Percentiles rank a stretch among this genome's conserved stretches.
Evolutionary conservation across 2,113 vertebrate genomes (phyloP).

Genomic region (Cyanistes caeruleus): DNA sequence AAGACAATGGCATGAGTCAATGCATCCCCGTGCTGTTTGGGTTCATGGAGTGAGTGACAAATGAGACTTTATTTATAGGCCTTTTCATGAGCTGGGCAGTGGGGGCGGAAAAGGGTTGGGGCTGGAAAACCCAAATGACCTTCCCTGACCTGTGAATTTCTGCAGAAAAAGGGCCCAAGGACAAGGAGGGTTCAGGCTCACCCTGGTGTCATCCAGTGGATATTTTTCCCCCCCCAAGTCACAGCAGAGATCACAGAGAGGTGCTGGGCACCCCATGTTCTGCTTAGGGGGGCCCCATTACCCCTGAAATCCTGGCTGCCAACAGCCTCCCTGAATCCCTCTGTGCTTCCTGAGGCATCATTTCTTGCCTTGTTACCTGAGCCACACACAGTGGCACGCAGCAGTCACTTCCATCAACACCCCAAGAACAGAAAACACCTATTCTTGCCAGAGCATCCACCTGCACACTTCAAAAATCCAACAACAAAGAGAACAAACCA

Average conservation of each 20-base stretch:
- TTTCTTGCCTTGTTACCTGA: background rate
- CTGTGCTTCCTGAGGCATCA: fast-evolving
- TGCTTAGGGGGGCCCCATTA: fast-evolving
- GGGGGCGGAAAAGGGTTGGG: background rate
- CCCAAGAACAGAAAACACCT: background rate
- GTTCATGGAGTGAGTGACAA: conserved; percentile 47
- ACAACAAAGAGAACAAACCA: background rate
- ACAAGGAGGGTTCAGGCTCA: background rate
- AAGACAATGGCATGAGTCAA: conserved; percentile 44
- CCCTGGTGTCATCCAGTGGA: background rate
- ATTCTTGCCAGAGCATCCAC: background rate
- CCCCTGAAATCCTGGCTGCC: background rate
- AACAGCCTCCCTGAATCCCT: background rate
- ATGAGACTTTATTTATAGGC: conserved; percentile 63
- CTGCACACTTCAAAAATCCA: background rate
- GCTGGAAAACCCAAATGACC: conserved; percentile 38
- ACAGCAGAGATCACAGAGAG: background rate
- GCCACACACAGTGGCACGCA: background rate
- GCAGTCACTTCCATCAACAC: background rate
- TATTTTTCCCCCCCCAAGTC: background rate
- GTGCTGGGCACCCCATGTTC: background rate
- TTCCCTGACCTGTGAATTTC: conserved; percentile 25
- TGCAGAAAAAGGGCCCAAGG: conserved; percentile 2
- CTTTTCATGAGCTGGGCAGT: background rate
- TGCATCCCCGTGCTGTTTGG: background rate